Percentiles rank a stretch among this genome's conserved stretches.
Evolutionary conservation across 2,113 vertebrate species (phyloP).

Genomic region (Clarias macrocephalus): DNA sequence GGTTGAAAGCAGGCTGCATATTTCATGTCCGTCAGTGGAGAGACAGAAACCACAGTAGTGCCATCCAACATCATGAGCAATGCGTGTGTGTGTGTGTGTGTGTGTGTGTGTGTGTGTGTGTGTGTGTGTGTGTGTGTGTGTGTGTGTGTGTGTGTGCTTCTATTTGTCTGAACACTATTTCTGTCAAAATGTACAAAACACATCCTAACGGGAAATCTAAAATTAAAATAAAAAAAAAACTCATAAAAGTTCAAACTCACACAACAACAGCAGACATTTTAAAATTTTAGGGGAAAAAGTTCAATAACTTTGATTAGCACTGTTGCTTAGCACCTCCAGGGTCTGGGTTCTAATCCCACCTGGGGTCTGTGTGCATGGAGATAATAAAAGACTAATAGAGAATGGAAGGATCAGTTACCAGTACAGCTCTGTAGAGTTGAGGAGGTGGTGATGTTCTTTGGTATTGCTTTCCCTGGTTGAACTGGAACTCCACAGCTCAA

Average conservation of each 20-base stretch:
- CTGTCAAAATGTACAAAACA: constrained; percentile 40
- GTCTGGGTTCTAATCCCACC: too few species aligned
- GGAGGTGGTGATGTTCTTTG: constrained; percentile 69
- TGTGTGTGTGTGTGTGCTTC: constrained; percentile 26
- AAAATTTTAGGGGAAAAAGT: neutral
- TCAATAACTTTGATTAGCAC: neutral
- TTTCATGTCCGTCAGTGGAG: constrained; percentile 44
- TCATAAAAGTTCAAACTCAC: neutral
- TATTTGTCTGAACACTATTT: constrained; percentile 31
- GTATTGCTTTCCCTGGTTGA: constrained; percentile 76
- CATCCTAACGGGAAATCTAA: constrained; percentile 27
- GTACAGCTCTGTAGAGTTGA: constrained; percentile 74
- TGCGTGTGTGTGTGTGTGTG: constrained; percentile 23
- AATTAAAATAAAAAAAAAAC: constrained; percentile 1
- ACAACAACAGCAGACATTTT: neutral
- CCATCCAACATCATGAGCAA: constrained; percentile 29
- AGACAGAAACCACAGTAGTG: constrained; percentile 28
- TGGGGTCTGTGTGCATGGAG: neutral
- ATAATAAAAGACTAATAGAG: neutral
- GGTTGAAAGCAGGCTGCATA: constrained; percentile 31
- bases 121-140: constrained; percentile 21
- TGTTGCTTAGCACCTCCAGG: too few species aligned
- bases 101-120: constrained; percentile 21
- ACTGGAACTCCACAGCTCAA: constrained; percentile 85
- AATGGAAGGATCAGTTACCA: constrained; percentile 68